Evolutionary conservation across 2,113 vertebrate genomes (phyloP), one percentile per base, ranked within the genome.

Genomic region (Phyllopteryx taeniolatus): DNA sequence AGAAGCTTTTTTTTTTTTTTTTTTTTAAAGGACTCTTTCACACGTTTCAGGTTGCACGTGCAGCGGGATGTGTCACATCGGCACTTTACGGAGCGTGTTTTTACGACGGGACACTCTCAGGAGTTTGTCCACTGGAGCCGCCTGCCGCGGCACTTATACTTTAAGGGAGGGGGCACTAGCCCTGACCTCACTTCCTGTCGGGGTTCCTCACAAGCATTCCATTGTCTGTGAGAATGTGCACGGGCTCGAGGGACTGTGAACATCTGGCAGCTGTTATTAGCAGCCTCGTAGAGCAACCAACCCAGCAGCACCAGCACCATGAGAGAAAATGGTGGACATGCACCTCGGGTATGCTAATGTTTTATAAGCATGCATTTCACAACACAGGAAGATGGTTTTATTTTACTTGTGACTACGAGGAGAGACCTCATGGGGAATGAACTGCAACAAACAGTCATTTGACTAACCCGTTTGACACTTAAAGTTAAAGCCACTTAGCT

Each of bases 181-280:
- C 87, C 85, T 91, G 90, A 93, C 91, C 92, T 93, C 92, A 93
- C 90, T 94, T 93, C 93, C 92, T 92, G 91, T 85, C 74, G 83
- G 86, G 86, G 87, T 74, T 91, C 86, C 91, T 92, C 87, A 93
- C 89, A 92, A 90, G 89, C 93, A 92, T 87, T 88, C 91, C 91
- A 88, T 92, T 93, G 91, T 93, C 92, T 93, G 91, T 94, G 92
- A 92, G 93, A 93, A 93, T 91, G 89, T 87, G 82, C 80, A 87
- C 49, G 69, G 83, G 71, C 91, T 86, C 86, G 3, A 62, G 91
- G 91, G 92, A 92, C 87, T 74, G 80, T 80, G 84, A 88, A 92
- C 92, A 94, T 93, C 91, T 93, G 92, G 92, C 90, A 90, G 92
- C 91, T 93, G 91, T 90, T 93, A 92, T 89, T 91, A 88, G 85